Evolutionary conservation across 2,797 vertebrate species (phyloP).

Genomic region (Acanthurus lineatus): DNA sequence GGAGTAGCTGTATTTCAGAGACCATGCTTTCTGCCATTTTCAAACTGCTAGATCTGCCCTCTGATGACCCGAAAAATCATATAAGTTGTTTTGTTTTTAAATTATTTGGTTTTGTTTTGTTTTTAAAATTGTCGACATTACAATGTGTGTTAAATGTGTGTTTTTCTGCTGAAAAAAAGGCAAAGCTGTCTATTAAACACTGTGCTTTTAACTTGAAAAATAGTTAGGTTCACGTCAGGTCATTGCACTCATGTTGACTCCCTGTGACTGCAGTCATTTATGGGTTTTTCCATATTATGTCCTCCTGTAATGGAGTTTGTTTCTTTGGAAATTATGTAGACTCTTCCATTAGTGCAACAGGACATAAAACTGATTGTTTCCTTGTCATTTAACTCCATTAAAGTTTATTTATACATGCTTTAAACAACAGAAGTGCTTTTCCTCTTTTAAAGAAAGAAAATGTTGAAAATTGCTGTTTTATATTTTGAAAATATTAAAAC

Average conservation of each 20-base stretch:
- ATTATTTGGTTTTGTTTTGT: slow-evolving; percentile 5
- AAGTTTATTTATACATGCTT: slow-evolving; percentile 5
- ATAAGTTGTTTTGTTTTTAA: too few species aligned
- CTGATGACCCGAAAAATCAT: background rate
- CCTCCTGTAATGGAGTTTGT: background rate
- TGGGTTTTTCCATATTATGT: background rate
- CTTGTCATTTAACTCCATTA: slow-evolving; percentile 3
- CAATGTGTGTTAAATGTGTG: background rate
- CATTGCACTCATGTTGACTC: slow-evolving; percentile 9
- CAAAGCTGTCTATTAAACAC: slow-evolving; percentile 2
- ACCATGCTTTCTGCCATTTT: background rate
- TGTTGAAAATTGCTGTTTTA: too few species aligned
- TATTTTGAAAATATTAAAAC: too few species aligned
- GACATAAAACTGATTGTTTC: background rate
- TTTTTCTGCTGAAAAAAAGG: slow-evolving; percentile 14
- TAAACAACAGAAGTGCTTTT: background rate
- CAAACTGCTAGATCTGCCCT: background rate
- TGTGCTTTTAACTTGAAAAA: background rate
- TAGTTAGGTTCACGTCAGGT: slow-evolving; percentile 8
- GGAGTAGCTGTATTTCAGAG: slow-evolving; percentile 71
- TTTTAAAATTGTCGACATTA: background rate
- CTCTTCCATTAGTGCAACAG: background rate
- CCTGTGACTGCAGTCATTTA: slow-evolving; percentile 13
- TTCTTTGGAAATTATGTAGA: background rate
- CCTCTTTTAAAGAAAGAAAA: too few species aligned